Percentiles rank a stretch among this genome's conserved stretches.
Conservation (phyloP, 1,140 invertebrate species). For the Calosoma granatense region DNA sequence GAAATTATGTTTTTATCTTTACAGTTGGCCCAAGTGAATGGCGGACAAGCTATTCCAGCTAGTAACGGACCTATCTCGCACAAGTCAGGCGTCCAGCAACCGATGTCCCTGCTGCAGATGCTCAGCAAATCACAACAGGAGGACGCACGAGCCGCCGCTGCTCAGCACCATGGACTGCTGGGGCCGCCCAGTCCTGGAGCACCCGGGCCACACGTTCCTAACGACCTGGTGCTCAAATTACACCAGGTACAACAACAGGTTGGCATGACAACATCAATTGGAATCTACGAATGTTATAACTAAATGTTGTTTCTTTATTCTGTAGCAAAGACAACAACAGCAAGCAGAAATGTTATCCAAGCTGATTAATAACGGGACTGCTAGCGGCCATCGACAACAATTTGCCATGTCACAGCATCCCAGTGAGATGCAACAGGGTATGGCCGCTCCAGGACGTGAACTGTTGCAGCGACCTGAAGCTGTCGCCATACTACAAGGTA, state of each 20-base stretch:
- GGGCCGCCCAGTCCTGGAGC: conserved; percentile 31
- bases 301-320: no score
- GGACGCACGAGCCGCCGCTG: conserved; percentile 30
- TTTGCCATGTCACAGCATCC: conserved; percentile 39
- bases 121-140: conserved; percentile 42
- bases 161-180: conserved; percentile 21
- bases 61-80: conserved; percentile 43
- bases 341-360: conserved; percentile 39
- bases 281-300: not conserved
- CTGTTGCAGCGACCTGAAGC: conserved; percentile 60
- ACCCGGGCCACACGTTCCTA: conserved; percentile 33
- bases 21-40: conserved; percentile 54
- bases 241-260: conserved; percentile 38
- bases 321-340: conserved; percentile 27
- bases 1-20: conserved; percentile 4
- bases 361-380: conserved; percentile 29
- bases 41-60: conserved; percentile 49
- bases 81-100: conserved; percentile 30
- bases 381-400: conserved; percentile 25
- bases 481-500: conserved; percentile 59
- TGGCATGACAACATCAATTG: not conserved
- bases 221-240: conserved; percentile 42
- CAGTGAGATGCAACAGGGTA: conserved; percentile 40
- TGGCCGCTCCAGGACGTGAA: conserved; percentile 35
- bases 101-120: conserved; percentile 44